Conservation (phyloP, 2,888 invertebrate species). For the Cyrtodaria siliqua region DNA sequence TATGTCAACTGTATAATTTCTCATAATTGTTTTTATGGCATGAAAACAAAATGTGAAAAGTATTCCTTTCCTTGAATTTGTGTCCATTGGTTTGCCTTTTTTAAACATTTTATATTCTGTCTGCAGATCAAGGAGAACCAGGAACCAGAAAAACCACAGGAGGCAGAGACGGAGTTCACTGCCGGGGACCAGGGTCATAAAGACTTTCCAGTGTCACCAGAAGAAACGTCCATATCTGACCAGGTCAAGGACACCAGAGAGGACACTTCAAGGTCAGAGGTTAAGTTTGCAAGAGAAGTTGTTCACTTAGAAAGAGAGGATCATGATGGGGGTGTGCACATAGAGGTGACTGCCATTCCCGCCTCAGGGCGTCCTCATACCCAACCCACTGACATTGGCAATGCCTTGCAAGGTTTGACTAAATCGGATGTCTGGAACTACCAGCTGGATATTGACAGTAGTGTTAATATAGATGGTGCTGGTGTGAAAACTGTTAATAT, state of each 20-base stretch:
- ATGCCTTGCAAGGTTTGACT: conserved; percentile 54
- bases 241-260: conserved; percentile 7
- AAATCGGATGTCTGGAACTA: conserved; percentile 72
- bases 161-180: not conserved
- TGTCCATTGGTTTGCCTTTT: too few species aligned
- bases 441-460: conserved; percentile 38
- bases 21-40: too few species aligned
- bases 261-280: conserved; percentile 3
- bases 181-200: not conserved
- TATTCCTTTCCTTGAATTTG: too few species aligned
- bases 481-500: not conserved
- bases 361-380: conserved; percentile 57
- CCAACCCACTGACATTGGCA: conserved; percentile 45
- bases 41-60: too few species aligned
- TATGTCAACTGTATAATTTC: too few species aligned
- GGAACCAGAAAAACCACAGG: not conserved
- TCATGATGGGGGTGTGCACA: conserved; percentile 63
- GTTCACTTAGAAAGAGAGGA: conserved; percentile 45
- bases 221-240: too few species aligned
- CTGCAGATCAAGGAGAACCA: conserved; percentile 9
- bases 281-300: conserved; percentile 28
- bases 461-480: conserved; percentile 17
- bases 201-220: not conserved
- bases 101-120: too few species aligned
- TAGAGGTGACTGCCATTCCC: conserved; percentile 69